Base-by-base conservation (phyloP, 2,888 invertebrate species). In the Athripsodes cinereus region DNA sequence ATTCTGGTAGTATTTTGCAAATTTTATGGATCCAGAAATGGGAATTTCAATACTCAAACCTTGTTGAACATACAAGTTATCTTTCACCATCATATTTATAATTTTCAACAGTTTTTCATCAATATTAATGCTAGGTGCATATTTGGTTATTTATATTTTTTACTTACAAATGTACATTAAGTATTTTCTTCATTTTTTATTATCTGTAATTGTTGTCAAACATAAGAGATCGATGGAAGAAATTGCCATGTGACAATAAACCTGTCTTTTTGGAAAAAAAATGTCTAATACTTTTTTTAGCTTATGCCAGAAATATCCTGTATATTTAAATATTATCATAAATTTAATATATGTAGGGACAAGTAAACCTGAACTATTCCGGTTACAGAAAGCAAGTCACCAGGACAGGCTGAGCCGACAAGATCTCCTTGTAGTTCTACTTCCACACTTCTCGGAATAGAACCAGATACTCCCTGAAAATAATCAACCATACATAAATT, bases 381-480 rank as follows among this genome's bases (percentile, higher is more conserved):
- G 57, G 89, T 89, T 10, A 96, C 79, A 13, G 88, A 88, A 0
- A 96, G 82, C 65, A 92, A 87, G 75, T 96, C 94, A 1, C 96
- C 96, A 11, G 95, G 92, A 64, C 87, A 84, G 64, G 93, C 91
- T 21, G 83, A 79, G 64, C 91, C 88, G 1, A 93, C 92, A 48
- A 96, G 76, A 73, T 94, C 93, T 60, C 87, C 84, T 54, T 85
- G 83, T 6, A 96, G 75, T 71, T 95, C 92, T 69, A 95, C 88
- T 69, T 96, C 94, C 22, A 96, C 80, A 64, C 86, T 87, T 62
- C 88, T 78, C 1, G 92, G 91, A 65, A 90, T 81, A 49, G 86
- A 80, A 21, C 88, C 88, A 60, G 84, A 83, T 65, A 84, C 81
- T 63, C 84, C 81, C 79, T 86, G 67, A 63, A 78, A 70, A 56